These are phyloP conservation scores for Falco peregrinus DNA, from an alignment of 2,797 vertebrate genomes.

Conservation along the genomic window DNA sequence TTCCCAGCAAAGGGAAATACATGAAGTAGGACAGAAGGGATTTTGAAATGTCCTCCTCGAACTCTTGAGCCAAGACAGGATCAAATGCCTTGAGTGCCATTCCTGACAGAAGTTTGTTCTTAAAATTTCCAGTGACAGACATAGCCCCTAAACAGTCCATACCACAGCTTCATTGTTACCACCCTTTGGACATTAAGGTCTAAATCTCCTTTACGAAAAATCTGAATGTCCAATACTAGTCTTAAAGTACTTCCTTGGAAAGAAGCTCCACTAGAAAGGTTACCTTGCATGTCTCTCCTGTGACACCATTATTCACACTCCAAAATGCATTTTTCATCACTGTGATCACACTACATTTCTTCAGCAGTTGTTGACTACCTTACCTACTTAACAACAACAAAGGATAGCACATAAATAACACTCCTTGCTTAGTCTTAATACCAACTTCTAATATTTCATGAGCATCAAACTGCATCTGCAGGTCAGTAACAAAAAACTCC, in stretches of 20 bases:
- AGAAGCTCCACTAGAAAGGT: neutral
- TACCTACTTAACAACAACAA: neutral
- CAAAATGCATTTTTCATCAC: neutral
- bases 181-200: neutral
- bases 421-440: neutral
- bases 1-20: neutral
- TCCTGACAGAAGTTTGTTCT: neutral
- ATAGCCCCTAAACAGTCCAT: neutral
- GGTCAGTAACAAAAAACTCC: neutral
- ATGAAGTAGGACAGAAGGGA: neutral
- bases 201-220: neutral
- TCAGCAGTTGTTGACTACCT: neutral
- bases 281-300: neutral
- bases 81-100: neutral
- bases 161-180: neutral
- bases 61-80: neutral
- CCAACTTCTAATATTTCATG: neutral
- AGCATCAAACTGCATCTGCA: neutral
- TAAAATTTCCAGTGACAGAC: neutral
- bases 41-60: neutral
- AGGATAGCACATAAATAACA: neutral
- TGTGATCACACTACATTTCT: neutral
- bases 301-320: neutral
- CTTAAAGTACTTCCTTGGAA: neutral
- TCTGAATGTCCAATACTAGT: neutral